Evolutionary conservation across 2,888 invertebrate genomes (phyloP).

Genomic region (Mimumesa dahlbomi): DNA sequence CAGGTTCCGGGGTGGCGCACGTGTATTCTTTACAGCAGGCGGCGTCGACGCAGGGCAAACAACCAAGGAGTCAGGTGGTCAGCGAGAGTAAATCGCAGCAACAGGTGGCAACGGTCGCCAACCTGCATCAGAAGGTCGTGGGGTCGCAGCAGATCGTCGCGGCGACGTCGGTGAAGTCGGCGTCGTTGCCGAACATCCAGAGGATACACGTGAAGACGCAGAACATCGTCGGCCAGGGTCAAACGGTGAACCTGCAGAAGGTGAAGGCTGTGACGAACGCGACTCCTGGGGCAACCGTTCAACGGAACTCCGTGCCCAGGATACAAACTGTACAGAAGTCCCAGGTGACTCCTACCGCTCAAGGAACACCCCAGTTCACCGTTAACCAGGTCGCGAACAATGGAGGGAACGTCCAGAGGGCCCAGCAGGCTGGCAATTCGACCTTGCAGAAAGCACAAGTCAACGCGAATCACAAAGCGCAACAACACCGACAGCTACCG

Average conservation of each 20-base stretch:
- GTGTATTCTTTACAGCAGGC: constrained; percentile 42
- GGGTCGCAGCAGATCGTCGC: constrained; percentile 59
- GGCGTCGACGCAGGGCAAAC: constrained; percentile 51
- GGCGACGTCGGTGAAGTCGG: constrained; percentile 50
- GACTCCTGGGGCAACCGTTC: constrained; percentile 53
- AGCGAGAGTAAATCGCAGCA: constrained; percentile 48
- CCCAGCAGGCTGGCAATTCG: constrained; percentile 58
- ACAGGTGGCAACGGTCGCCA: constrained; percentile 24
- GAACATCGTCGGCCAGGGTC: constrained; percentile 56
- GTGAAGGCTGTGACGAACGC: constrained; percentile 64
- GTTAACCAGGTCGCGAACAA: constrained; percentile 67
- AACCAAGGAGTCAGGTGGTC: constrained; percentile 54
- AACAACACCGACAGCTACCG: constrained; percentile 52
- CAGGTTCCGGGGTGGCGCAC: constrained; percentile 32
- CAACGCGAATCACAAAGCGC: constrained; percentile 61
- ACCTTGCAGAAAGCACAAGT: constrained; percentile 54
- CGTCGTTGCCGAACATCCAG: constrained; percentile 67
- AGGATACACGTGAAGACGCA: constrained; percentile 70
- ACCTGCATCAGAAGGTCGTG: constrained; percentile 51
- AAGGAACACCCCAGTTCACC: constrained; percentile 59
- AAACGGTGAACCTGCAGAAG: constrained; percentile 69
- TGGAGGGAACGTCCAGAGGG: constrained; percentile 64
- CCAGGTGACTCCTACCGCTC: constrained; percentile 57
- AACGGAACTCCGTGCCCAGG: constrained; percentile 64
- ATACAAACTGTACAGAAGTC: constrained; percentile 66